A percentile compares a stretch with the other conserved stretches of the same genome.
These are phyloP conservation scores for Petrocephalus zakoni DNA, from an alignment of 2,113 vertebrate genomes.

Conservation along the genomic window DNA sequence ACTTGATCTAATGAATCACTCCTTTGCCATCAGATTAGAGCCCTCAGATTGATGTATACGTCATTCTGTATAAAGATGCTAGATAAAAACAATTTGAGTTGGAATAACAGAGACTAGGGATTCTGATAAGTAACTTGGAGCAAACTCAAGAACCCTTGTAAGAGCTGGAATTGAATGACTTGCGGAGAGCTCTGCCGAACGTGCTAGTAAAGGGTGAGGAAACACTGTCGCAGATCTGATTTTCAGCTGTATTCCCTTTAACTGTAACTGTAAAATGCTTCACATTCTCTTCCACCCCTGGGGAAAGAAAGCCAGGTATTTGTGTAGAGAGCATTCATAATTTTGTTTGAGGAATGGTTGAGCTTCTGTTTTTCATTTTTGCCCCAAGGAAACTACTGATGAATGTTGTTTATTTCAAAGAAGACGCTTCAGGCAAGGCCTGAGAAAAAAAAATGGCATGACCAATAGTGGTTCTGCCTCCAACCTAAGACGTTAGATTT, in stretches of 20 bases:
- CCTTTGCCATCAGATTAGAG: constrained; percentile 1
- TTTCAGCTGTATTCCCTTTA: neutral
- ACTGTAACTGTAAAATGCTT: neutral
- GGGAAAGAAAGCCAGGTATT: neutral
- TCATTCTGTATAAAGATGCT: neutral
- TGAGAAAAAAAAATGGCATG: neutral
- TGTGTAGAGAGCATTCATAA: neutral
- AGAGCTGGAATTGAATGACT: neutral
- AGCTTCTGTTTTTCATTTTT: neutral
- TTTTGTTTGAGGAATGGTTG: neutral
- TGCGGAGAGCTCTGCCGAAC: neutral
- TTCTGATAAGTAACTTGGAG: constrained; percentile 3
- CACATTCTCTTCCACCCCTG: neutral
- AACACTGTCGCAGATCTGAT: neutral
- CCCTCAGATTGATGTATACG: neutral
- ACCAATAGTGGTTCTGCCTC: neutral
- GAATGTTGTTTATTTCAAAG: neutral
- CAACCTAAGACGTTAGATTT: neutral
- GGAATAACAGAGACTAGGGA: neutral
- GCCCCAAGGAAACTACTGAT: neutral
- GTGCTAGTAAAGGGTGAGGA: neutral
- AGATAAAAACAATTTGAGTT: neutral
- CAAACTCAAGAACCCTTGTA: neutral
- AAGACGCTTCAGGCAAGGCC: neutral
- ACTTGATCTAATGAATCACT: neutral